These are phyloP conservation scores for Labeo calbasu DNA, from an alignment of 2,797 vertebrate species.

Conservation along the genomic window DNA sequence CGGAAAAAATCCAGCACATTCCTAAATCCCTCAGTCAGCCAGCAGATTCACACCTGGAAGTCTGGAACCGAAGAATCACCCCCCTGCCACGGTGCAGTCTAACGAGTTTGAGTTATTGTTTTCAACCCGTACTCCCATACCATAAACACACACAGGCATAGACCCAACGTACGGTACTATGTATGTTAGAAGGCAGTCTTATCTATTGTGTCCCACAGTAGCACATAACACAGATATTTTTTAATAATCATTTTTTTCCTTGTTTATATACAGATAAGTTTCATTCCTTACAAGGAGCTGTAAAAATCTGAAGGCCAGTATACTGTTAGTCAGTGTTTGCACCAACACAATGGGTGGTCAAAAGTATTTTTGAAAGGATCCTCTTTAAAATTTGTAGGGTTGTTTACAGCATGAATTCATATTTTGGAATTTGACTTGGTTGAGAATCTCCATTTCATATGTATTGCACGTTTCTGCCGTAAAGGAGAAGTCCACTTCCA, in stretches of 20 bases:
- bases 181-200: not conserved
- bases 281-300: slow-evolving; percentile 4
- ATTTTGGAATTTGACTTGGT: not conserved
- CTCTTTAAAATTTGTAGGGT: not conserved
- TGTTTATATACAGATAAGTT: slow-evolving; percentile 9
- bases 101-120: slow-evolving; percentile 46
- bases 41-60: slow-evolving; percentile 57
- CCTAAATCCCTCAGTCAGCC: slow-evolving; percentile 32
- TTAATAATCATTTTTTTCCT: not conserved
- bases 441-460: not conserved
- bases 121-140: slow-evolving; percentile 37
- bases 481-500: no score
- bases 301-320: not conserved
- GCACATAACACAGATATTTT: not conserved
- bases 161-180: not conserved
- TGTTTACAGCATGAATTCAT: not conserved
- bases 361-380: not conserved
- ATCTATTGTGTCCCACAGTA: not conserved
- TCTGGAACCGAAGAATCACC: slow-evolving; percentile 30
- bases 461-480: not conserved
- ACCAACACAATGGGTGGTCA: not conserved
- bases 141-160: not conserved
- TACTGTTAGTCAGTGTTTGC: not conserved
- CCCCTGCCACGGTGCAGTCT: slow-evolving; percentile 22
- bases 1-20: slow-evolving; percentile 46